phyloP scores from a whole-genome alignment of 2,888 invertebrate genomes.

The Xestia xanthographa region DNA sequence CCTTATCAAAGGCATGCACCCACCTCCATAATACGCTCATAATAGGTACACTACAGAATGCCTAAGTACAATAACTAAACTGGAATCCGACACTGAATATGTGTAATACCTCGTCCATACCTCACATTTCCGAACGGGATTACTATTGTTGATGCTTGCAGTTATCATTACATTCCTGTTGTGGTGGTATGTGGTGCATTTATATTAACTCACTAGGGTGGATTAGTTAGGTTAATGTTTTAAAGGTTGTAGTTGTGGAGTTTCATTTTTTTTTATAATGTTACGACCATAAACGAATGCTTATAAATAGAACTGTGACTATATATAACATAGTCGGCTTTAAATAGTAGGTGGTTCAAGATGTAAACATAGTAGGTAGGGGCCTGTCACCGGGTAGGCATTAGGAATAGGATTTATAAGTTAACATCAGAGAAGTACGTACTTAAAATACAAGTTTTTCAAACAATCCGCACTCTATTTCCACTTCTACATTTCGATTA shows the following conservation, averaged over 20 bases:
- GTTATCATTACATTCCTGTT: constrained; percentile 57
- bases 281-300: background rate
- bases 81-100: constrained; percentile 80
- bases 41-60: constrained; percentile 80
- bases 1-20: constrained; percentile 88
- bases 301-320: background rate
- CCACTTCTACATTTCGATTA: constrained; percentile 49
- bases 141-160: constrained; percentile 66
- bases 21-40: constrained; percentile 80
- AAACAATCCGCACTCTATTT: constrained; percentile 44
- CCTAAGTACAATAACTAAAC: constrained; percentile 84
- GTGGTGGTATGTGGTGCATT: constrained; percentile 22
- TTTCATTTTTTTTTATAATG: background rate
- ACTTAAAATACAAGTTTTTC: constrained; percentile 28
- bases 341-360: background rate
- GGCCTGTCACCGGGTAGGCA: background rate
- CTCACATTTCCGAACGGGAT: constrained; percentile 70
- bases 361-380: background rate
- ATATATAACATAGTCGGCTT: background rate
- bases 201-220: background rate
- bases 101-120: constrained; percentile 80
- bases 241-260: background rate
- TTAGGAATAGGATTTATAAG: background rate
- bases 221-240: background rate
- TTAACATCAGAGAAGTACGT: constrained; percentile 3